These are phyloP conservation scores for Orestias chungarensis DNA, from an alignment of 2,797 vertebrate species.

Conservation along the genomic window DNA sequence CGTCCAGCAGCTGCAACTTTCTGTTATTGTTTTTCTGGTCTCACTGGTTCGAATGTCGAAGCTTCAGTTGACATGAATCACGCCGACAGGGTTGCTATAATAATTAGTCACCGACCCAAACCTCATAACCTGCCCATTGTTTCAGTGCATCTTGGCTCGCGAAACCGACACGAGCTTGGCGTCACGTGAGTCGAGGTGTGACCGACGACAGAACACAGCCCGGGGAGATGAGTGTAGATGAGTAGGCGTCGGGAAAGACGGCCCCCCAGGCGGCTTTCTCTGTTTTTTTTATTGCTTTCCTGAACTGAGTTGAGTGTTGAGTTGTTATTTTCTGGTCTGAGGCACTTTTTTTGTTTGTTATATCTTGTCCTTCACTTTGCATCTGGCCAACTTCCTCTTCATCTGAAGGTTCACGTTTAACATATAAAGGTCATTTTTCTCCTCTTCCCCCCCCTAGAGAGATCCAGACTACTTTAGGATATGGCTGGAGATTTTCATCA, in stretches of 20 bases:
- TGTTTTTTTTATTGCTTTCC: not conserved
- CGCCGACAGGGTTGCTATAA: not conserved
- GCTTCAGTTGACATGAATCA: not conserved
- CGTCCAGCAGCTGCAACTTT: not conserved
- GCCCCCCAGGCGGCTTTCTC: not conserved
- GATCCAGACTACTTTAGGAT: slow-evolving; percentile 96
- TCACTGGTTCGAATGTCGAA: too few species aligned
- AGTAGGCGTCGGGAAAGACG: not conserved
- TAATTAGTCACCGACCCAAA: not conserved
- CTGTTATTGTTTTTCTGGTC: not conserved
- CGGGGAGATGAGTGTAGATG: not conserved
- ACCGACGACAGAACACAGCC: not conserved
- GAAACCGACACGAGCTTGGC: too few species aligned
- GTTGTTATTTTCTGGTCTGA: not conserved
- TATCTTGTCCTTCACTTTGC: too few species aligned
- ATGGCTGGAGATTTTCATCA: slow-evolving; percentile 97
- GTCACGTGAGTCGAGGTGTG: not conserved
- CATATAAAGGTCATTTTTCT: too few species aligned
- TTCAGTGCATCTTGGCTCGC: too few species aligned
- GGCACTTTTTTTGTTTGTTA: not conserved
- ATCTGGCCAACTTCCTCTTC: too few species aligned
- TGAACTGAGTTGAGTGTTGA: not conserved
- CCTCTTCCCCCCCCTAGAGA: slow-evolving; percentile 76
- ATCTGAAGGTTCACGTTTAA: too few species aligned
- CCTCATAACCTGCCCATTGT: not conserved